phyloP scores from a whole-genome alignment of 2,797 vertebrate genomes.

The Molossus alvarezi region DNA sequence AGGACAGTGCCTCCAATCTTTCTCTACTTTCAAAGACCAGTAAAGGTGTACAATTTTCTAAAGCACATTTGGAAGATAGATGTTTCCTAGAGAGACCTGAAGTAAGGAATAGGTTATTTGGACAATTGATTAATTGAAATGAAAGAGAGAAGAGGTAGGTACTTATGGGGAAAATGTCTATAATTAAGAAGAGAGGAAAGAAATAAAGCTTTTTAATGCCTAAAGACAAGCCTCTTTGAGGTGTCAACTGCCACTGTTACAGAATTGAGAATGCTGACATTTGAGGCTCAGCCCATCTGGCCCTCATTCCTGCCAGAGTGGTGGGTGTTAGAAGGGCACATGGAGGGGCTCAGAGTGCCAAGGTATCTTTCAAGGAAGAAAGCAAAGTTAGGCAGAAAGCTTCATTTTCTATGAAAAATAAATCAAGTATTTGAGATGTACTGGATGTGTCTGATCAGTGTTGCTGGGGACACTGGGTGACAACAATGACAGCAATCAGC shows the following conservation, averaged over 20 bases:
- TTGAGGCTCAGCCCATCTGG: not conserved
- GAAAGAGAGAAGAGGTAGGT: not conserved
- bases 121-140: not conserved
- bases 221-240: not conserved
- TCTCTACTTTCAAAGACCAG: not conserved
- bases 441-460: not conserved
- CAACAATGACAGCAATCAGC: not conserved
- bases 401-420: slow-evolving; percentile 33
- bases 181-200: slow-evolving; percentile 39
- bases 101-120: not conserved
- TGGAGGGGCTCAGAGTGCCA: not conserved
- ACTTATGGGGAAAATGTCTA: slow-evolving; percentile 18
- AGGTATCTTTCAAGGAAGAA: not conserved
- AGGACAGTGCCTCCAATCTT: not conserved
- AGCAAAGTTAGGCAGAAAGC: not conserved
- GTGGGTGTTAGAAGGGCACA: not conserved
- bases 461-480: not conserved
- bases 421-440: not conserved
- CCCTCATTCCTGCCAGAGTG: not conserved
- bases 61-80: slow-evolving; percentile 26
- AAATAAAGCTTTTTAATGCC: slow-evolving; percentile 3
- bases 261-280: not conserved
- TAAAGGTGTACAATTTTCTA: not conserved
- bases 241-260: not conserved
- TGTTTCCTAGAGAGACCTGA: slow-evolving; percentile 33